A percentile compares a stretch with the other conserved stretches of the same genome.
phyloP scores from a whole-genome alignment of 2,113 vertebrate species.

The Erinaceus europaeus region DNA sequence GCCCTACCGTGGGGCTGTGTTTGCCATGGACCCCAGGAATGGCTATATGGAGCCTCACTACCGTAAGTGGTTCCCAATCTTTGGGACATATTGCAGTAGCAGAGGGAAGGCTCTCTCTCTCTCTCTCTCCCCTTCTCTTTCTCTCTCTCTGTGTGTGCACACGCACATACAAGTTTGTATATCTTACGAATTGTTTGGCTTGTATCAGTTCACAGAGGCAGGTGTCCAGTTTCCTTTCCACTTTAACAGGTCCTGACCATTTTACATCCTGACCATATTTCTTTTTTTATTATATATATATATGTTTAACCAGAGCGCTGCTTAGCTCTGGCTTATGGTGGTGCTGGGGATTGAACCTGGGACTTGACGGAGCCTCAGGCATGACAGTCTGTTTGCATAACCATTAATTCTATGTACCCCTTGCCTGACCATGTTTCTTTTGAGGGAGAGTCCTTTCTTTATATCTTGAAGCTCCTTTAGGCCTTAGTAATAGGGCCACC shows the following conservation, averaged over 20 bases:
- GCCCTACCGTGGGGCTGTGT: constrained; percentile 93
- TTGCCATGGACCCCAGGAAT: constrained; percentile 95
- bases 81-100: not conserved
- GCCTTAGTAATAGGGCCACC: constrained; percentile 26
- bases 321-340: no score
- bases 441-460: constrained; percentile 24
- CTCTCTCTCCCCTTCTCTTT: no score
- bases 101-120: accelerated
- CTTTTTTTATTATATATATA: no score
- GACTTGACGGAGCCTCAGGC: no score
- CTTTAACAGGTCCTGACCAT: not conserved
- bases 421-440: no score
- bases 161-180: no score
- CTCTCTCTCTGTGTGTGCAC: accelerated
- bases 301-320: no score
- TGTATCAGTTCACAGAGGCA: not conserved
- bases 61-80: constrained; percentile 84
- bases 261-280: no score
- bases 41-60: constrained; percentile 97
- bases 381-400: no score
- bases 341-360: no score
- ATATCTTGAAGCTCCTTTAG: not conserved
- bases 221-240: not conserved
- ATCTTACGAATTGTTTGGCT: not conserved
- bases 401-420: no score